phyloP scores from a whole-genome alignment of 2,888 invertebrate genomes.

The Automeris io region DNA sequence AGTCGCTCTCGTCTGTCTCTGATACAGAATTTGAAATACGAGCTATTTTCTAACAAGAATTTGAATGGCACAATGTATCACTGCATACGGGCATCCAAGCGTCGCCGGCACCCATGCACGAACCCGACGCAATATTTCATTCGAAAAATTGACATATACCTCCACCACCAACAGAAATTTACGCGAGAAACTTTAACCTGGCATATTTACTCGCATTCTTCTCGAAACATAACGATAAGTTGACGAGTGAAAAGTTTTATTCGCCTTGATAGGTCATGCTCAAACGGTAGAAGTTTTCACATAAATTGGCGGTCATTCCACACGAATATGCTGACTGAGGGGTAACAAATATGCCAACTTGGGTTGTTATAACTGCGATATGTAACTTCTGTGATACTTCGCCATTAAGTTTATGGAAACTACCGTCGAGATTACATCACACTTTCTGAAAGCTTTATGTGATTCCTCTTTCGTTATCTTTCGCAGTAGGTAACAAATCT shows the following conservation, averaged over 20 bases:
- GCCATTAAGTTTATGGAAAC: slow-evolving; percentile 76
- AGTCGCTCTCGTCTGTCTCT: slow-evolving; percentile 26
- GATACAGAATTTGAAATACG: slow-evolving; percentile 1
- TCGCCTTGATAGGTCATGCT: slow-evolving; percentile 70
- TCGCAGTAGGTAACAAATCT: slow-evolving; percentile 33
- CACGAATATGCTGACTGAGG: slow-evolving; percentile 76
- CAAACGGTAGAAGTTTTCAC: slow-evolving; percentile 71
- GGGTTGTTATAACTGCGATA: slow-evolving; percentile 75
- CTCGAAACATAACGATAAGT: slow-evolving; percentile 61
- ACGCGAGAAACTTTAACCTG: slow-evolving; percentile 66
- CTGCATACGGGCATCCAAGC: slow-evolving; percentile 78
- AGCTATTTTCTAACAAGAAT: slow-evolving; percentile 10
- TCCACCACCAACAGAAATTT: slow-evolving; percentile 58
- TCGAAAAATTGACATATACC: slow-evolving; percentile 70
- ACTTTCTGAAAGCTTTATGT: slow-evolving; percentile 73
- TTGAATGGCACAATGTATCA: slow-evolving; percentile 43
- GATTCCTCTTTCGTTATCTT: slow-evolving; percentile 59
- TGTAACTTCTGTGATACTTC: slow-evolving; percentile 76
- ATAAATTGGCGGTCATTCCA: slow-evolving; percentile 77
- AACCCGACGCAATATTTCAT: slow-evolving; percentile 67
- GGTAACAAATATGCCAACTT: slow-evolving; percentile 77
- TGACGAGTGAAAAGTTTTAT: slow-evolving; percentile 75
- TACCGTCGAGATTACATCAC: slow-evolving; percentile 72
- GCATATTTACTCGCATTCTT: slow-evolving; percentile 70
- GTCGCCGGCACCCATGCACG: slow-evolving; percentile 69